Conservation (phyloP, 2,113 vertebrate genomes). For the Melanerpes aurifrons region DNA sequence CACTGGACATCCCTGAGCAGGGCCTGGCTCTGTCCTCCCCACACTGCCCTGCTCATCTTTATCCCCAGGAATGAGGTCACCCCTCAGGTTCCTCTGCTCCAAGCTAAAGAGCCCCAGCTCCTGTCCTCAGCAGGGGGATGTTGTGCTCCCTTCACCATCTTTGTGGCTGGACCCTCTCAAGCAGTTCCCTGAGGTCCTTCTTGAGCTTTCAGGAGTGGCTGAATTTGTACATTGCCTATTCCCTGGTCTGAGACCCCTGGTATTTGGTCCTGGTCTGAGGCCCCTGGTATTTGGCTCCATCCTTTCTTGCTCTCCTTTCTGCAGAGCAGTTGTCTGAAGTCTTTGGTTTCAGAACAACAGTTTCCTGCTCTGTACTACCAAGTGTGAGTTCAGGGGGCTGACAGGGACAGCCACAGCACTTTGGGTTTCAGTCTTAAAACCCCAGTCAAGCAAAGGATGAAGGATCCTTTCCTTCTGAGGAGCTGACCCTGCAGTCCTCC, state of each 20-base stretch:
- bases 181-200: no score
- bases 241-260: not conserved
- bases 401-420: not conserved
- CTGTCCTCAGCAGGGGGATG: no score
- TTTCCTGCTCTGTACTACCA: not conserved
- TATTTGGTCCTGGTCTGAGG: not conserved
- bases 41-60: no score
- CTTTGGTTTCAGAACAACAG: not conserved
- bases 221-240: no score
- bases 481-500: not conserved
- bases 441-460: not conserved
- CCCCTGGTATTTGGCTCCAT: not conserved
- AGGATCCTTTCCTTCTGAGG: not conserved
- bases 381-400: not conserved
- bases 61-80: no score
- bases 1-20: no score
- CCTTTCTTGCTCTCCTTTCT: not conserved
- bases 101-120: no score
- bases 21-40: no score
- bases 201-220: no score
- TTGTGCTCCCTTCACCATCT: no score
- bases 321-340: accelerated
- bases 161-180: no score
- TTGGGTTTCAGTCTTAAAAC: not conserved
- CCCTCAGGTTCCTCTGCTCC: no score